These are phyloP conservation scores for Diachrysia chrysitis DNA, from an alignment of 2,888 invertebrate species.

Conservation along the genomic window DNA sequence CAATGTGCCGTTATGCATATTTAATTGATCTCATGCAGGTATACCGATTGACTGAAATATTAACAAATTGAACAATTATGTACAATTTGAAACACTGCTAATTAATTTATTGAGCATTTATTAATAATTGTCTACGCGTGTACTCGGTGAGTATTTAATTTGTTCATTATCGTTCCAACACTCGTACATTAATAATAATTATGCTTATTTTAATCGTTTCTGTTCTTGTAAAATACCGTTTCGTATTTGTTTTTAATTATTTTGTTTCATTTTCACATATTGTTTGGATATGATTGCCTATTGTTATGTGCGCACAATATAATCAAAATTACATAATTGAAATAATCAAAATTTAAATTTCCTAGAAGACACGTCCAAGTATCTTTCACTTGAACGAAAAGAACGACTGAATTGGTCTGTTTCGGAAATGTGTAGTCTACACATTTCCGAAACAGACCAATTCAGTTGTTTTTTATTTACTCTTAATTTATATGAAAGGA, in stretches of 20 bases:
- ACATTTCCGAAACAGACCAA: too few species aligned
- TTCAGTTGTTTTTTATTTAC: too few species aligned
- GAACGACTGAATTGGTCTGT: not conserved
- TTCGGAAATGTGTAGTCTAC: too few species aligned
- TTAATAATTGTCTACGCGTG: conserved; percentile 8
- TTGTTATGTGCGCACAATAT: conserved; percentile 18
- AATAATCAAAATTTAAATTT: conserved; percentile 34
- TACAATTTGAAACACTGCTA: conserved; percentile 1
- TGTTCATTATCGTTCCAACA: conserved; percentile 3
- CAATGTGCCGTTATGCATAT: not conserved
- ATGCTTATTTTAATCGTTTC: conserved; percentile 14
- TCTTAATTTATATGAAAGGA: too few species aligned
- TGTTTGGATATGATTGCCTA: conserved; percentile 22
- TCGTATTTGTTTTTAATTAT: conserved; percentile 32
- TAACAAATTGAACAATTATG: conserved; percentile 11
- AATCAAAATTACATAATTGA: conserved; percentile 38
- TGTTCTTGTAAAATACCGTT: not conserved
- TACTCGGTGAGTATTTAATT: conserved; percentile 4
- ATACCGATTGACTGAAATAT: conserved; percentile 6
- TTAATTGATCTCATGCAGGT: not conserved
- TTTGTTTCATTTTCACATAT: conserved; percentile 17
- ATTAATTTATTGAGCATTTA: conserved; percentile 5
- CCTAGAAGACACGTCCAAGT: conserved; percentile 30
- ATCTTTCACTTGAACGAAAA: conserved; percentile 42
- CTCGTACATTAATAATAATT: conserved; percentile 14